Base-by-base conservation (phyloP, 2,113 vertebrate species). In the Capreolus pygargus region DNA sequence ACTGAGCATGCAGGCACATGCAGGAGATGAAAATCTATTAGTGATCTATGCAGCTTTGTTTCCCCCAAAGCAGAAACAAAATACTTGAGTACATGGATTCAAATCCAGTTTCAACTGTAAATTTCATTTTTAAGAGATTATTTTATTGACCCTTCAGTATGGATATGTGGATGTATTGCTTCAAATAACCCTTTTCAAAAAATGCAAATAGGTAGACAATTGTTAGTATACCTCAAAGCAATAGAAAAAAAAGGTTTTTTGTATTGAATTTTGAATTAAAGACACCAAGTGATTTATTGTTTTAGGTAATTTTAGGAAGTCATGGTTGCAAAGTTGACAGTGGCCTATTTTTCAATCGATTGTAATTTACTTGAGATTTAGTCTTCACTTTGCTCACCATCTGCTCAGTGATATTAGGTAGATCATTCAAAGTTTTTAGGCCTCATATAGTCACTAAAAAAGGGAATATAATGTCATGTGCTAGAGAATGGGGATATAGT, bases 121-220 rank as follows among this genome's bases (percentile, higher is more conserved):
- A 91, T 89, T 97, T 94, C n/a, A 86, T 94, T 96, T 96, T 92
- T 25, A 79, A 76, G 15, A 86, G 74, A 82, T 57, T 76, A 84
- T 95, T 94, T 57, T 79, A 78, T 52, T 92, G 54, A 17, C 4
- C 60, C 16, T 92, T 90, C 54, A 57, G 16, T 78, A 15, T 91
- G n/a, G 11, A 30, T 67, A 21, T 17, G 3, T 55, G 9, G 14
- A 4, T 39, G 2, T 86, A 9, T 61, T 90, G 84, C 27, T 94
- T 92, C 33, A 92, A 97, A 94, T 52, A 86, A 90, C 8, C 28
- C 9, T 58, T 93, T 91, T 43, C 16, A 23, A 74, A 93, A 82
- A 89, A 91, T 57, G 23, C n/a, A 94, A 86, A 28, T 30, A 54
- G 12, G 4, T 85, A 83, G 43, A 86, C 43, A 93, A 83, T 52